These are phyloP conservation scores for Acanthisitta chloris DNA, from an alignment of 2,113 vertebrate genomes.

Conservation along the genomic window DNA sequence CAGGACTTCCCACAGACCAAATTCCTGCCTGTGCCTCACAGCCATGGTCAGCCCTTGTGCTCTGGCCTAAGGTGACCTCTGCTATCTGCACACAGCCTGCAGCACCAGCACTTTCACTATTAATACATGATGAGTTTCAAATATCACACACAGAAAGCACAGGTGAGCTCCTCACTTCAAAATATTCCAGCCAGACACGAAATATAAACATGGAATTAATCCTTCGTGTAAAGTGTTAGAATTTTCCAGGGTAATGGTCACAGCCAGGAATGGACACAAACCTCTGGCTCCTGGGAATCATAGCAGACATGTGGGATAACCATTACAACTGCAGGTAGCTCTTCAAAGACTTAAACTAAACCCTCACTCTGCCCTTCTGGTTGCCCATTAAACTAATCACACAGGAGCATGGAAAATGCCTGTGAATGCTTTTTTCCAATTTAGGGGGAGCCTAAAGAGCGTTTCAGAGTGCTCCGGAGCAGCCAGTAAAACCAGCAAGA, in stretches of 20 bases:
- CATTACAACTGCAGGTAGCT: background rate
- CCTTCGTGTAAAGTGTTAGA: background rate
- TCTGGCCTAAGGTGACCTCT: background rate
- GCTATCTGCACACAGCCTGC: background rate
- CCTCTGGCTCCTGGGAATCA: background rate
- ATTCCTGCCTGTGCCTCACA: background rate
- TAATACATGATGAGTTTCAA: background rate
- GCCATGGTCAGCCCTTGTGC: background rate
- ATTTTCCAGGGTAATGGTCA: background rate
- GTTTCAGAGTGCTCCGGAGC: background rate
- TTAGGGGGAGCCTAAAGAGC: background rate
- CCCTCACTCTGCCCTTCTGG: background rate
- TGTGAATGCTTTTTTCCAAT: background rate
- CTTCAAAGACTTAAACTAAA: conserved; percentile 7
- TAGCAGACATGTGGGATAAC: background rate
- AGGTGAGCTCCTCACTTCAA: background rate
- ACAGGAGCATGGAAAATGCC: background rate
- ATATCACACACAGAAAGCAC: background rate
- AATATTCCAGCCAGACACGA: background rate
- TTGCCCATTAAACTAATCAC: conserved; percentile 5
- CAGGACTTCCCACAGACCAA: background rate
- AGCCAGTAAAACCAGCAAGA: background rate
- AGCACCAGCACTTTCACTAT: background rate
- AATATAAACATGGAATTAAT: background rate
- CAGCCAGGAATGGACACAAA: background rate